These are phyloP conservation scores for Andricus grossulariae DNA, from an alignment of 1,140 invertebrate genomes.

Conservation along the genomic window DNA sequence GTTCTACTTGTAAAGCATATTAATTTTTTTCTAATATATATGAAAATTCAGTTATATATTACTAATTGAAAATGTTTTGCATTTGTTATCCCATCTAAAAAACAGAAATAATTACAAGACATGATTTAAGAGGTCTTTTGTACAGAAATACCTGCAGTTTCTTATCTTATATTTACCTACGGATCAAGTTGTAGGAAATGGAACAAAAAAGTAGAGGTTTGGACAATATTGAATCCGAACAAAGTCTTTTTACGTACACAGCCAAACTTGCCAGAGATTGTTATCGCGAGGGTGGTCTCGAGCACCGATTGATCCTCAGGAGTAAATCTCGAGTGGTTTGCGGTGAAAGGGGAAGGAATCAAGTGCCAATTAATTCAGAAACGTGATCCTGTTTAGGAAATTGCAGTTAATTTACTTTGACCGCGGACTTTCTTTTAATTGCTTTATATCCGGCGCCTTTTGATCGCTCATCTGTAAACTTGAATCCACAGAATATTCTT, in stretches of 20 bases:
- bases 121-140: too few relatives aligned
- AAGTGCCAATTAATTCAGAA: conserved; percentile 59
- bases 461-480: not conserved
- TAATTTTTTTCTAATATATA: too few relatives aligned
- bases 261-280: conserved; percentile 21
- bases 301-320: conserved; percentile 26
- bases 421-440: conserved; percentile 14
- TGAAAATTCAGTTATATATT: too few relatives aligned
- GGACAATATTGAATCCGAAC: not conserved
- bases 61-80: too few relatives aligned
- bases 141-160: too few relatives aligned
- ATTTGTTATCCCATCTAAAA: too few relatives aligned
- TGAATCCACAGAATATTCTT: too few relatives aligned
- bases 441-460: conserved; percentile 7
- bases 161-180: not conserved
- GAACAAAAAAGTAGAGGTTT: not conserved
- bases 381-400: conserved; percentile 9
- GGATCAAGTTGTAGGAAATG: not conserved
- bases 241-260: not conserved
- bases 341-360: conserved; percentile 44
- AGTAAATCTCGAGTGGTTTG: conserved; percentile 41
- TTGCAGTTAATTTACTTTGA: conserved; percentile 26
- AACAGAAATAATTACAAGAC: too few relatives aligned
- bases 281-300: conserved; percentile 30
- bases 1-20: too few relatives aligned